Percentiles rank a stretch among this genome's conserved stretches.
Evolutionary conservation across 1,140 invertebrate genomes (phyloP).

Genomic region (Potamilus streckersoni): DNA sequence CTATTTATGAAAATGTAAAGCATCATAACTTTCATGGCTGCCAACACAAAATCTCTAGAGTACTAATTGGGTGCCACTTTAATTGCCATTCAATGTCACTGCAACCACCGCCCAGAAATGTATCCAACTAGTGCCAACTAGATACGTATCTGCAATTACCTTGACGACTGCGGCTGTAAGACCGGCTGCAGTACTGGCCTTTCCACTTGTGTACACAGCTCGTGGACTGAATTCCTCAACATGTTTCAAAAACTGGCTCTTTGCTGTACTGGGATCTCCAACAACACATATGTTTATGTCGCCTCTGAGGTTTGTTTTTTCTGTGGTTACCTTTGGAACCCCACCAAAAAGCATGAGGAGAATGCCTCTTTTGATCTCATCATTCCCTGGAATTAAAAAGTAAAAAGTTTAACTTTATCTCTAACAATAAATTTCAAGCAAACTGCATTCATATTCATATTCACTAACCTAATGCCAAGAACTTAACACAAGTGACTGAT

Average conservation of each 20-base stretch:
- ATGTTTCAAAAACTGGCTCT: constrained; percentile 97
- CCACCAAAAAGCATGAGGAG: constrained; percentile 98
- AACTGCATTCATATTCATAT: no score
- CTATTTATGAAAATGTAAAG: no score
- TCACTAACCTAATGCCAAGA: no score
- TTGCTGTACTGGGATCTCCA: constrained; percentile 98
- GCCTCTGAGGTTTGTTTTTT: constrained; percentile 87
- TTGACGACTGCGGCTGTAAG: constrained; percentile 86
- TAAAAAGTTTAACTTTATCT: background rate
- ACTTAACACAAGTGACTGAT: no score
- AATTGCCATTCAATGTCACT: no score
- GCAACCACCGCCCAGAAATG: no score
- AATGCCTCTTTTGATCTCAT: constrained; percentile 96
- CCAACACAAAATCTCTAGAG: no score
- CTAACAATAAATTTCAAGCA: no score
- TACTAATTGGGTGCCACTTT: no score
- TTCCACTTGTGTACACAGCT: constrained; percentile 98
- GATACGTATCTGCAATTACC: no score
- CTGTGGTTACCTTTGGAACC: constrained; percentile 93
- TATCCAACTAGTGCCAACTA: no score
- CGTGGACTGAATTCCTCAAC: constrained; percentile 95
- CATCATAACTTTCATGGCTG: no score
- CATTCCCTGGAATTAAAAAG: constrained; percentile 74
- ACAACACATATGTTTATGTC: constrained; percentile 99
- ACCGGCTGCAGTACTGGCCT: constrained; percentile 97